Evolutionary conservation across 2,113 vertebrate species (phyloP), one percentile per base, ranked within the genome.

Genomic region (Anhinga anhinga): DNA sequence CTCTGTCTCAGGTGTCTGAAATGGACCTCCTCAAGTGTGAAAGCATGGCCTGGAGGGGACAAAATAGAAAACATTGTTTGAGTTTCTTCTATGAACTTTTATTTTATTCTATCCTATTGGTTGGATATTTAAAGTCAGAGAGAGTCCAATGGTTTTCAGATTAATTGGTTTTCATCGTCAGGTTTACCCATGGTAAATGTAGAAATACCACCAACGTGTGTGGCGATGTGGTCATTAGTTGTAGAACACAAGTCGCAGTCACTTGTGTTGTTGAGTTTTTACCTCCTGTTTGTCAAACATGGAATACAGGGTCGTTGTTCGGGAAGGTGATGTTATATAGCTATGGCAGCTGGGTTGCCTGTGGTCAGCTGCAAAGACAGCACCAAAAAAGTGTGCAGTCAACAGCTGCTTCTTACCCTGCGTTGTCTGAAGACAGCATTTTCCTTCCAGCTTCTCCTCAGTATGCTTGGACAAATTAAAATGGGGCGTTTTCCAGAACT

Each of bases 261-360:
- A 1, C n/a, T 20, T 7, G 7, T 38, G 27, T 0, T n/a, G 18
- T 5, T 83, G 52, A 10, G 42, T 3, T 65, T 90, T 90, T 8
- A 5, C 14, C 34, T 82, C 19, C 23, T 20, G 22, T 1, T 14
- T 69, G 53, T 18, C 40, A n/a, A 4, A 5, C 0, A 1, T 6
- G 32, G 44, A 36, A 6, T 17, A 3, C 6, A 5, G 55, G 53
- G 4, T 20, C 0, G 0, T 21, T 29, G 8, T 5, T 58, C 1
- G 7, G 53, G 49, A 40, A 50, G 38, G 29, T 23, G 25, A 29
- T 29, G 15, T 4, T 47, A 0, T 1, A 4, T 9, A 49, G 76
- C 38, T 47, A 1, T 2, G 3, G 69, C 17, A 34, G 45, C 56
- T 2, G 2, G 3, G 26, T 27, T 52, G 18, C 26, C 62, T 69